Conservation (phyloP, 1,140 invertebrate genomes). For the Bombus waltoni region DNA sequence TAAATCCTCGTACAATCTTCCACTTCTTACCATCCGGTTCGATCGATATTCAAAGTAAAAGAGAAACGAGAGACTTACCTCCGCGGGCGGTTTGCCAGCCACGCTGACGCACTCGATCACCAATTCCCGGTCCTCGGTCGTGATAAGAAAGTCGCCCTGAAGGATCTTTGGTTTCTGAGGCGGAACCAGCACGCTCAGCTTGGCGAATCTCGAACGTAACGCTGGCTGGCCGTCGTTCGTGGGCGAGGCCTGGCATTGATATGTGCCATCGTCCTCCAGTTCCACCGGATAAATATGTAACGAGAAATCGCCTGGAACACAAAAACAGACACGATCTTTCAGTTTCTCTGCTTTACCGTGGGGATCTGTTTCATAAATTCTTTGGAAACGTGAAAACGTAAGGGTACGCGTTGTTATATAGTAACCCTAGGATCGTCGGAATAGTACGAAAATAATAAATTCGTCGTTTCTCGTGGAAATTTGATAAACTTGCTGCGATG, state of each 20-base stretch:
- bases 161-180: conserved; percentile 94
- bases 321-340: not conserved
- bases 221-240: conserved; percentile 88
- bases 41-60: conserved; percentile 39
- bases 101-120: conserved; percentile 94
- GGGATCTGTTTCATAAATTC: too few relatives aligned
- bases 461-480: too few relatives aligned
- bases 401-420: too few relatives aligned
- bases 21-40: not conserved
- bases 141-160: conserved; percentile 91
- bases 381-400: too few relatives aligned
- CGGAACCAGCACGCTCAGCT: conserved; percentile 93
- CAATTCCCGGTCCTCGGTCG: conserved; percentile 93
- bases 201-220: conserved; percentile 92
- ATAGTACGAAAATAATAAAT: too few relatives aligned
- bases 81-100: conserved; percentile 95
- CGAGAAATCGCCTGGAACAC: conserved; percentile 91
- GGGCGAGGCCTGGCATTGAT: conserved; percentile 94
- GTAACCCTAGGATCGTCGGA: too few relatives aligned
- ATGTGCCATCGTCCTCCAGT: conserved; percentile 94
- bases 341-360: not conserved
- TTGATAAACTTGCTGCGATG: too few relatives aligned
- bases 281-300: conserved; percentile 93
- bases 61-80: conserved; percentile 84
- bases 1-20: conserved; percentile 26